A percentile compares a stretch with the other conserved stretches of the same genome.
Conservation (phyloP, 2,113 vertebrate genomes). For the Uropsilus gracilis region DNA sequence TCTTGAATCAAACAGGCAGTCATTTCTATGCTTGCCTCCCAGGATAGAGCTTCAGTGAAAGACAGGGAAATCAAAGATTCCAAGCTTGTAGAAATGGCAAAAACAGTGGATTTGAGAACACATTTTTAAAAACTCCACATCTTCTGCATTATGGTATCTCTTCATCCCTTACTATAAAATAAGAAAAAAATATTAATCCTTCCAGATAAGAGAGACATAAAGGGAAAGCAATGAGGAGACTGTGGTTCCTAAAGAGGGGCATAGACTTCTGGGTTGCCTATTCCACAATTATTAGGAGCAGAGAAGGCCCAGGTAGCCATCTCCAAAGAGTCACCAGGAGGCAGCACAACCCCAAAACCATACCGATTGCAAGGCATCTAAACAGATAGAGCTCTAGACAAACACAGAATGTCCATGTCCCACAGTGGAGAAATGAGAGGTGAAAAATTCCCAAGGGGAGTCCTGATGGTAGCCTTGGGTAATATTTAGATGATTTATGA, state of each 20-base stretch:
- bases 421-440: not conserved
- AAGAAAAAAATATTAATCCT: not conserved
- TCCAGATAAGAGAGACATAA: not conserved
- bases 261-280: accelerated
- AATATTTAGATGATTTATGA: no score
- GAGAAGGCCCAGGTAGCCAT: not conserved
- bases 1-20: not conserved
- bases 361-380: not conserved
- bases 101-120: not conserved
- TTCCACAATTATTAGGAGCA: not conserved
- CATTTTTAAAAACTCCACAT: no score
- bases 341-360: not conserved
- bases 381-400: not conserved
- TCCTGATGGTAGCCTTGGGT: not conserved
- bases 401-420: not conserved
- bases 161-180: not conserved
- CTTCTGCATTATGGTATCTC: not conserved
- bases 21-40: not conserved
- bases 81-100: not conserved
- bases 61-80: not conserved
- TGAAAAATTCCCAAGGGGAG: not conserved
- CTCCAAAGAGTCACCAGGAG: not conserved
- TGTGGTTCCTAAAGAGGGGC: not conserved
- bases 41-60: not conserved
- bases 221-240: not conserved